These are phyloP conservation scores for Microcebus lehilahytsara DNA, from an alignment of 2,113 vertebrate genomes.

Conservation along the genomic window DNA sequence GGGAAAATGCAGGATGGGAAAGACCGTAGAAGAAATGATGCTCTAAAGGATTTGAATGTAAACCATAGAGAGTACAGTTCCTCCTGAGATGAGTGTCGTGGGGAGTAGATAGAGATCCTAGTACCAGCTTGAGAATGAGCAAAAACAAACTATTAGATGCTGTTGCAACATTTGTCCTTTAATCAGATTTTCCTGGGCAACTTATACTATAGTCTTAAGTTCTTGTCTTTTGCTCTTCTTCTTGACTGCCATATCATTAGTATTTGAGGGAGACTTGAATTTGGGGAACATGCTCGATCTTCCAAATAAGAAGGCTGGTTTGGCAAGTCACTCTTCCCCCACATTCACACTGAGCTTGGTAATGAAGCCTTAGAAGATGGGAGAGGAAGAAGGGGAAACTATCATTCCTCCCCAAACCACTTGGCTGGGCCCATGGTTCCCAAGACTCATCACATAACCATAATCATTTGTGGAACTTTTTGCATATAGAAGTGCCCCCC, in stretches of 20 bases:
- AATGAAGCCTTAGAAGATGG: neutral
- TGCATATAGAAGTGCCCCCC: neutral
- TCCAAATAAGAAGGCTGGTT: neutral
- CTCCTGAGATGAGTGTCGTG: rapidly evolving
- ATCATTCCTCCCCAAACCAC: neutral
- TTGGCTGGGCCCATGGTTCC: neutral
- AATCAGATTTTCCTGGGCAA: neutral
- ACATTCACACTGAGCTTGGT: neutral
- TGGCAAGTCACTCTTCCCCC: neutral
- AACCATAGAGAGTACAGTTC: neutral
- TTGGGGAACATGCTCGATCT: neutral
- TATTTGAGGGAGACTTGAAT: neutral
- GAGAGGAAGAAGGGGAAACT: neutral
- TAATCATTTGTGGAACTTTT: neutral
- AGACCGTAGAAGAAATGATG: neutral
- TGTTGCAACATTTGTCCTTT: neutral
- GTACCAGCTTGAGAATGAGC: neutral
- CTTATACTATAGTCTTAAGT: neutral
- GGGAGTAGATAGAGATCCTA: neutral
- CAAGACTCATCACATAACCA: neutral
- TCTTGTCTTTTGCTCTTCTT: neutral
- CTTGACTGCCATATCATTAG: neutral
- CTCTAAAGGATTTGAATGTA: neutral
- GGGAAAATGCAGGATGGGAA: neutral
- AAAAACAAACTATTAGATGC: neutral